These are phyloP conservation scores for Athrips mouffetella DNA, from an alignment of 2,888 invertebrate species.

Conservation along the genomic window DNA sequence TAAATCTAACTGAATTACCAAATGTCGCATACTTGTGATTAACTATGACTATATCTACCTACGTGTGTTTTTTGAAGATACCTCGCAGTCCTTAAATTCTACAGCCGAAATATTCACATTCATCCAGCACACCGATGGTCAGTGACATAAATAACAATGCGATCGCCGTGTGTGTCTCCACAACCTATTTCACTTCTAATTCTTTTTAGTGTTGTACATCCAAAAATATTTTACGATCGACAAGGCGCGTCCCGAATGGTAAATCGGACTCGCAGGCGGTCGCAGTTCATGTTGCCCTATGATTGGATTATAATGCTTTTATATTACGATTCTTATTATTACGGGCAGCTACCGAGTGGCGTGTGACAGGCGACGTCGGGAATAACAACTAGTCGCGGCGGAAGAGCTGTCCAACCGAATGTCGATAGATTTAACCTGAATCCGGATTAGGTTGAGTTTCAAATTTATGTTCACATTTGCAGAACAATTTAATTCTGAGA, in stretches of 20 bases:
- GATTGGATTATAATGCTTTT: conserved; percentile 78
- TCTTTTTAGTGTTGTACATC: conserved; percentile 50
- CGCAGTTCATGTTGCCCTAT: conserved; percentile 62
- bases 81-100: conserved; percentile 4
- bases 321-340: conserved; percentile 75
- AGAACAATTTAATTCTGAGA: too few species aligned
- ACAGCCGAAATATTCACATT: conserved; percentile 12
- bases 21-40: not conserved
- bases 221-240: conserved; percentile 70
- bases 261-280: conserved; percentile 66
- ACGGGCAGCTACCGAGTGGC: conserved; percentile 64
- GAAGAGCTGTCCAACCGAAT: conserved; percentile 23
- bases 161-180: conserved; percentile 45
- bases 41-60: not conserved
- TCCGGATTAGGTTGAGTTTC: conserved; percentile 7
- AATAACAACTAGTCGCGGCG: conserved; percentile 58
- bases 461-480: not conserved
- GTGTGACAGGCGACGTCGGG: conserved; percentile 60
- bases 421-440: conserved; percentile 11
- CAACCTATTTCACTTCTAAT: conserved; percentile 54
- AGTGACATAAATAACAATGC: conserved; percentile 25
- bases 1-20: conserved; percentile 48
- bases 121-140: conserved; percentile 14
- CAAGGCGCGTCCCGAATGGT: conserved; percentile 61
- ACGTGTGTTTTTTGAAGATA: not conserved